Conservation (phyloP, 2,888 invertebrate genomes). For the Anoplius nigerrimus region DNA sequence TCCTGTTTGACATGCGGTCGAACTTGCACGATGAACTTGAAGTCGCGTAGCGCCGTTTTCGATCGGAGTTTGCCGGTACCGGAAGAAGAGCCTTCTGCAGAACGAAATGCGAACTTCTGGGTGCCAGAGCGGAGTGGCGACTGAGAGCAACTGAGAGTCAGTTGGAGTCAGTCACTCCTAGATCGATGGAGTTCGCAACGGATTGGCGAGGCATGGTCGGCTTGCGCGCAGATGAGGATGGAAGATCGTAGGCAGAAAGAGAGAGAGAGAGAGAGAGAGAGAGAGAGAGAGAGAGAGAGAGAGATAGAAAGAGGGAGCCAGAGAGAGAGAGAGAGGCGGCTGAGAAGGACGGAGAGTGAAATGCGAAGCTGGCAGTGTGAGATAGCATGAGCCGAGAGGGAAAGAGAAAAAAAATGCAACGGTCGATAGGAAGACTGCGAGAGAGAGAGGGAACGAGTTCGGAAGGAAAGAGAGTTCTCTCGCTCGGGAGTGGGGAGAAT, state of each 20-base stretch:
- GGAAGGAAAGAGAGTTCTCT: not conserved
- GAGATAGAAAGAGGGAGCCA: not conserved
- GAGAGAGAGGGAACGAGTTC: slow-evolving; percentile 1
- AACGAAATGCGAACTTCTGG: too few species aligned
- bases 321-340: not conserved
- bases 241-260: not conserved
- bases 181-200: not conserved
- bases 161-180: too few species aligned
- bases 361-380: not conserved
- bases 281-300: not conserved
- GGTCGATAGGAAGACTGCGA: not conserved
- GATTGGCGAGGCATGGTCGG: not conserved
- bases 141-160: too few species aligned
- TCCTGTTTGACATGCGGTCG: too few species aligned
- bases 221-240: not conserved
- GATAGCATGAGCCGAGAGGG: not conserved
- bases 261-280: not conserved
- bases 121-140: too few species aligned
- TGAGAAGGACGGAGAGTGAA: not conserved
- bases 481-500: too few species aligned
- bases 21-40: too few species aligned
- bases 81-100: too few species aligned
- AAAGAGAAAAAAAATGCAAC: not conserved
- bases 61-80: too few species aligned
- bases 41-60: too few species aligned